Conservation (phyloP, 2,113 vertebrate species). For the Dasyprocta punctata region DNA sequence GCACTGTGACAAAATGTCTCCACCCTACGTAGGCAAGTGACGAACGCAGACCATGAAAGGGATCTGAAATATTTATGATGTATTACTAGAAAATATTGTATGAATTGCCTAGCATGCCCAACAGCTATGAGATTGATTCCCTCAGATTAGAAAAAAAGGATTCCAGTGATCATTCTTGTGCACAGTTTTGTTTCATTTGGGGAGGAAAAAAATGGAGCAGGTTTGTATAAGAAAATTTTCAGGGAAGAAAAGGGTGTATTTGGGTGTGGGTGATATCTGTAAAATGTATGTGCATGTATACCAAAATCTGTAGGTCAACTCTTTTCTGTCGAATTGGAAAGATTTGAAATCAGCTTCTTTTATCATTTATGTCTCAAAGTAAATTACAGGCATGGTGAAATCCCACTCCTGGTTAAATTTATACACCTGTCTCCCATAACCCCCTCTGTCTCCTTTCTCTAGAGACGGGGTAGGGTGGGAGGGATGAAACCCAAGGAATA, state of each 20-base stretch:
- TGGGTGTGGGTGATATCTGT: fast-evolving
- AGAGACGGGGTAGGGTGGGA: too few relatives aligned
- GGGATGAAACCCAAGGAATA: too few relatives aligned
- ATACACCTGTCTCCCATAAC: too few relatives aligned
- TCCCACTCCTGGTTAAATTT: fast-evolving
- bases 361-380: background rate
- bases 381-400: background rate
- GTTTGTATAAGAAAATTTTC: fast-evolving
- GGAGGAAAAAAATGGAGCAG: background rate
- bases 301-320: fast-evolving
- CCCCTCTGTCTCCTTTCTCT: too few relatives aligned
- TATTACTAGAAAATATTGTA: background rate
- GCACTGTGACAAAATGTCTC: too few relatives aligned
- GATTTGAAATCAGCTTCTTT: background rate
- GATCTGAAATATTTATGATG: background rate
- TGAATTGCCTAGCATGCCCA: background rate
- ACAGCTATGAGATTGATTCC: background rate
- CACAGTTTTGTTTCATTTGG: background rate
- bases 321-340: background rate
- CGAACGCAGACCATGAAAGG: fast-evolving
- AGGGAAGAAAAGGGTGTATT: too few relatives aligned
- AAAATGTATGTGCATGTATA: fast-evolving
- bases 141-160: too few relatives aligned
- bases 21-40: fast-evolving
- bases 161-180: too few relatives aligned